A percentile compares a stretch with the other conserved stretches of the same genome.
Evolutionary conservation across 35 echinoderm and acorn worm species (phyloP).

Genomic region (Amphiura filiformis): DNA sequence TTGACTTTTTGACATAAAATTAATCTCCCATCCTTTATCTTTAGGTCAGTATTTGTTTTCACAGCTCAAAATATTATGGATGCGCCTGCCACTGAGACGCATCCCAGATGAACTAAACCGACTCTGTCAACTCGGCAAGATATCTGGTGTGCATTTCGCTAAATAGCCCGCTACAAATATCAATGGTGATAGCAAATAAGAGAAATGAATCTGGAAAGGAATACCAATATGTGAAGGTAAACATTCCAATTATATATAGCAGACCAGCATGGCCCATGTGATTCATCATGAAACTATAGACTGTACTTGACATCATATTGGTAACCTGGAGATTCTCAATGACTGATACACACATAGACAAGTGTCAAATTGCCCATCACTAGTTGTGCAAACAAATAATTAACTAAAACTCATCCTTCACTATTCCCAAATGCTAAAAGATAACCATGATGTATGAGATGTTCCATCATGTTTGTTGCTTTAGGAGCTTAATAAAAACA

Average conservation of each 20-base stretch:
- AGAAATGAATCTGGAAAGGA: background rate
- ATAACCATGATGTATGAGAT: too few species aligned
- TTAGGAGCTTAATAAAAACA: too few species aligned
- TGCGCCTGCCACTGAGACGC: background rate
- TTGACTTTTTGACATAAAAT: background rate
- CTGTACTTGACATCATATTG: background rate
- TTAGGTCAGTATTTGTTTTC: background rate
- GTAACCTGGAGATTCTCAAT: background rate
- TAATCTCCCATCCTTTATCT: background rate
- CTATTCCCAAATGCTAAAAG: too few species aligned
- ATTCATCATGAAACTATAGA: background rate
- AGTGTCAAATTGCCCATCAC: background rate
- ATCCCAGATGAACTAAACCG: background rate
- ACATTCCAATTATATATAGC: background rate
- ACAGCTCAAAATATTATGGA: background rate
- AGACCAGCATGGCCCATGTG: background rate
- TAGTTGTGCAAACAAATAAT: background rate
- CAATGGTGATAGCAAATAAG: background rate
- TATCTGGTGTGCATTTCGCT: background rate
- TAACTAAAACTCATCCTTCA: background rate
- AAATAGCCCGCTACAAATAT: background rate
- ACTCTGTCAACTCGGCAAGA: background rate
- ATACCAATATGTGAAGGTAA: background rate
- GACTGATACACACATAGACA: background rate
- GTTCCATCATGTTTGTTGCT: too few species aligned